Base-by-base conservation (phyloP, 2,113 vertebrate genomes). In the Nothobranchius kuhntae region DNA sequence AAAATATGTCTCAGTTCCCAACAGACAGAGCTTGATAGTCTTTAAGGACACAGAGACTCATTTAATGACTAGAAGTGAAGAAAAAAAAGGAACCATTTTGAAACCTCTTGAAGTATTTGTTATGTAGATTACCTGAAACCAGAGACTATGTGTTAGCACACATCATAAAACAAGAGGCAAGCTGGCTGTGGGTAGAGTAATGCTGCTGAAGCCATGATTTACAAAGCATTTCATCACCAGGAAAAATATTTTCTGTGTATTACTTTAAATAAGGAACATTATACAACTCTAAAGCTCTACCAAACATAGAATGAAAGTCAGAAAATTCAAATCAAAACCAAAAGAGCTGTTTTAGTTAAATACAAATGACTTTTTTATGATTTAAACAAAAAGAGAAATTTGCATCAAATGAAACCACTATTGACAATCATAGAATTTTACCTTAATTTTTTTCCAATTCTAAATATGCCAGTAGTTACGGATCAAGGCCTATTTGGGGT, bases 201-300 rank as follows among this genome's bases (percentile, higher is more conserved):
- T 45, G 38, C 50, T 70, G 78, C 73, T 71, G 55, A 77, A 78
- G 78, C 56, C 68, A 71, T 48, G 13, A 69, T 78, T 82, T 82
- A 71, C 65, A 80, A 62, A 64, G 50, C 54, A 45, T 89, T 89
- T 88, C 85, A 89, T 90, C 86, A 88, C 74, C 62, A 52, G 54
- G 60, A 6, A 6, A 74, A 75, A 62, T 44, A 62, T 81, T 74
- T 73, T 80, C 35, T 65, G 42, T 53, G 65, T 64, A 73, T 60
- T 51, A 58, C 65, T 77, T 61, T 53, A 66, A 69, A 79, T 66
- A 61, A 7, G 38, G 67, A 54, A 66, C 55, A 55, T 67, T 73
- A 64, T 71, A 74, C 76, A 59, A 51, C 56, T 63, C 57, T 54
- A 30, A 44, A 40, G 36, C 6, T 64, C 10, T 53, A 12, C 9